Evolutionary conservation across 2,113 vertebrate genomes (phyloP).

Genomic region (Lucifuga dentata): DNA sequence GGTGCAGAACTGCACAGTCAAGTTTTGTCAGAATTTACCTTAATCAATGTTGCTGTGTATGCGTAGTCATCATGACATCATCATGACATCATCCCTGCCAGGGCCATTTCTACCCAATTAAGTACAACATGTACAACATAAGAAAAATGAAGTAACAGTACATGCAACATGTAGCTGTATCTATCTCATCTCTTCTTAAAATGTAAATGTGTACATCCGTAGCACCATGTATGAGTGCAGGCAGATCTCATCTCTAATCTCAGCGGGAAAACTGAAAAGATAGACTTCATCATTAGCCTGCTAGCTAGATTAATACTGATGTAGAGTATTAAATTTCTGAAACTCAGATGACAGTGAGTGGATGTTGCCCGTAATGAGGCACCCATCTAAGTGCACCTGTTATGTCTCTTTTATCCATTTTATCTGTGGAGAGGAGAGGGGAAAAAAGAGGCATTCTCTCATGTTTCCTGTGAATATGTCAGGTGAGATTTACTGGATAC

Average conservation of each 20-base stretch:
- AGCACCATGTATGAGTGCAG: conserved; percentile 16
- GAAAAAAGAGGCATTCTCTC: conserved; percentile 10
- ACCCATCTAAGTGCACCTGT: conserved; percentile 61
- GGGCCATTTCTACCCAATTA: too few relatives aligned
- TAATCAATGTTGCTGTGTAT: too few relatives aligned
- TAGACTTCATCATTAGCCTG: conserved; percentile 50
- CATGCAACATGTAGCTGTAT: too few relatives aligned
- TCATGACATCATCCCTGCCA: too few relatives aligned
- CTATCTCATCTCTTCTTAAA: conserved; percentile 15
- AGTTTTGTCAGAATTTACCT: too few relatives aligned
- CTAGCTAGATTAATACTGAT: conserved; percentile 49
- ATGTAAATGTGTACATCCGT: too few relatives aligned
- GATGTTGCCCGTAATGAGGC: conserved; percentile 57
- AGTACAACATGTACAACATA: too few relatives aligned
- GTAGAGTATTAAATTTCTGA: conserved; percentile 44
- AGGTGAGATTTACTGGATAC: conserved; percentile 45
- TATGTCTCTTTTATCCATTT: conserved; percentile 59
- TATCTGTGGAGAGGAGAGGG: conserved; percentile 23
- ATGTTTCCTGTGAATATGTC: conserved; percentile 35
- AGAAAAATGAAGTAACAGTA: too few relatives aligned
- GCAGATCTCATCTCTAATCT: conserved; percentile 42
- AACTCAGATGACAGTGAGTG: conserved; percentile 55
- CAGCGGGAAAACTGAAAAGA: conserved; percentile 46
- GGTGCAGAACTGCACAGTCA: too few relatives aligned
- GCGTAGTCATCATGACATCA: too few relatives aligned